A percentile compares a stretch with the other conserved stretches of the same genome.
phyloP scores from a whole-genome alignment of 2,797 vertebrate genomes.

The Propithecus perrieri region DNA sequence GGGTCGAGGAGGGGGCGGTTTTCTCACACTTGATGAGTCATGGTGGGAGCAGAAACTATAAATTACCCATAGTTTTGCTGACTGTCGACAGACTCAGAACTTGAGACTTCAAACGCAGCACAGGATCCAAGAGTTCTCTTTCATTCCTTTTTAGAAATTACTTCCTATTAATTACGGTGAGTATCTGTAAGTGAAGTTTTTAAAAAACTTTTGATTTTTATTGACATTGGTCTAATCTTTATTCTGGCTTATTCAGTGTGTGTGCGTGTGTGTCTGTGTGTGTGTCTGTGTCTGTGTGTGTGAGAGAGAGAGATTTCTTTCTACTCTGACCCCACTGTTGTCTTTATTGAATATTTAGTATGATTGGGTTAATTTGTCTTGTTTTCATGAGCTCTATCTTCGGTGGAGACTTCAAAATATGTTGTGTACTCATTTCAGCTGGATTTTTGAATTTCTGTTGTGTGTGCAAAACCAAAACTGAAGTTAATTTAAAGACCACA shows the following conservation, averaged over 20 bases:
- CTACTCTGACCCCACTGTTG: neutral
- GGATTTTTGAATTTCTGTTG: neutral
- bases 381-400: neutral
- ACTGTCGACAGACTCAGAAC: neutral
- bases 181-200: neutral
- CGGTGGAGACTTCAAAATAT: neutral
- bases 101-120: neutral
- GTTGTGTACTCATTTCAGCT: neutral
- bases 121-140: neutral
- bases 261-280: neutral
- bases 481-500: conserved; percentile 33
- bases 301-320: neutral
- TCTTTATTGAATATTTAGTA: neutral
- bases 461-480: neutral
- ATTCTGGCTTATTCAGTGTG: neutral
- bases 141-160: neutral
- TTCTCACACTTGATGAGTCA: neutral
- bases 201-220: neutral
- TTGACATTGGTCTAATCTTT: neutral
- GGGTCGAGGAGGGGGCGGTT: neutral
- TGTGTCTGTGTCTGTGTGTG: neutral
- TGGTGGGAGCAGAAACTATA: neutral
- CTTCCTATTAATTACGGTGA: neutral
- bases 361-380: neutral
- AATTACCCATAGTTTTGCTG: neutral